phyloP scores from a whole-genome alignment of 2,888 invertebrate species.

The Amblyteles armatorius region DNA sequence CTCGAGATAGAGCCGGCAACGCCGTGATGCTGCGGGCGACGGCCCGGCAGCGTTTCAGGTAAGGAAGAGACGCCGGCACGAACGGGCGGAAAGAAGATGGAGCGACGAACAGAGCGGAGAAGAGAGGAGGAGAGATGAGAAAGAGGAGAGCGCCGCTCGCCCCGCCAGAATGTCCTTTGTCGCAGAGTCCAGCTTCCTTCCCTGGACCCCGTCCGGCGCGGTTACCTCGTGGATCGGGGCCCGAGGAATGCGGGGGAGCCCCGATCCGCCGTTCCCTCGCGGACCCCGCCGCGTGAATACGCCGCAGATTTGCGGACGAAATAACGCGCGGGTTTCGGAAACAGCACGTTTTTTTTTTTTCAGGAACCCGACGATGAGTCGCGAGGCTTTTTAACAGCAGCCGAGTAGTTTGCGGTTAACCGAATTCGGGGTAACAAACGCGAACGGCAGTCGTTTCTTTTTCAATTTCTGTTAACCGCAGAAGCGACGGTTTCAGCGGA shows the following conservation, averaged over 20 bases:
- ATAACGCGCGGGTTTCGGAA: conserved; percentile 39
- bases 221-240: conserved; percentile 69
- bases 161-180: conserved; percentile 83
- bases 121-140: conserved; percentile 41
- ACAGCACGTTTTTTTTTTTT: conserved; percentile 2
- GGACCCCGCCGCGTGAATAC: conserved; percentile 33
- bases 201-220: conserved; percentile 48
- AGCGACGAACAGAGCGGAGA: conserved; percentile 40
- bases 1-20: conserved; percentile 76
- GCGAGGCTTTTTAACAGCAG: conserved; percentile 7
- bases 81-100: conserved; percentile 57
- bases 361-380: conserved; percentile 42
- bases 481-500: conserved; percentile 32
- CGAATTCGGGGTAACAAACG: conserved; percentile 23
- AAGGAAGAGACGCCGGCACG: conserved; percentile 50
- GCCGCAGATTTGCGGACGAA: conserved; percentile 50
- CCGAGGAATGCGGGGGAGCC: conserved; percentile 71
- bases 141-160: conserved; percentile 62
- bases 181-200: conserved; percentile 73
- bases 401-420: conserved; percentile 48
- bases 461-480: conserved; percentile 47
- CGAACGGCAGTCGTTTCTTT: conserved; percentile 14
- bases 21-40: conserved; percentile 72
- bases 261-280: conserved; percentile 48
- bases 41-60: conserved; percentile 62